Evolutionary conservation across 2,113 vertebrate genomes (phyloP).

Genomic region (Mesocricetus auratus): DNA sequence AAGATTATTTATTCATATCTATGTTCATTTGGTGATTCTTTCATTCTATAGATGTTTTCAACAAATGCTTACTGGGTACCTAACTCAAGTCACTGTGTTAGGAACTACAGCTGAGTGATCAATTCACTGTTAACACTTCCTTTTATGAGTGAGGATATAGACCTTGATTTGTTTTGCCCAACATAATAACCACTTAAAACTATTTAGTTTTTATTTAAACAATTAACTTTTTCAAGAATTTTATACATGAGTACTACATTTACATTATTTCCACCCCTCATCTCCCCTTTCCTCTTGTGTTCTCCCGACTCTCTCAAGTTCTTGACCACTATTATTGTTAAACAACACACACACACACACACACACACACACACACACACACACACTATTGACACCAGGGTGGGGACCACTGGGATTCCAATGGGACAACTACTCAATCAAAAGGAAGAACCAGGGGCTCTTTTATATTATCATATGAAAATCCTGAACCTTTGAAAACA

Average conservation of each 20-base stretch:
- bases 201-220: conserved; percentile 24
- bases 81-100: background rate
- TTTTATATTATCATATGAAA: background rate
- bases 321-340: background rate
- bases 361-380: background rate
- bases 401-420: background rate
- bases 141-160: background rate
- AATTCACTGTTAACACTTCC: background rate
- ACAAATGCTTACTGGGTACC: background rate
- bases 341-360: background rate
- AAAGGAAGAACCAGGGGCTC: background rate
- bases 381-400: background rate
- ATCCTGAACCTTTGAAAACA: background rate
- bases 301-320: background rate
- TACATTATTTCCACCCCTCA: background rate
- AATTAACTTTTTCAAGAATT: background rate
- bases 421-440: background rate
- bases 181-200: background rate
- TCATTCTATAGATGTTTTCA: conserved; percentile 13
- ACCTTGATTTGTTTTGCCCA: background rate
- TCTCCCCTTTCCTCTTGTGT: background rate
- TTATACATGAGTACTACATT: background rate
- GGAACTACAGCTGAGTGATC: background rate
- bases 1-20: conserved; percentile 3
- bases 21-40: background rate